These are phyloP conservation scores for Hydrozoanthus gracilis DNA, from an alignment of 92 coral and sea anemone species.

Conservation along the genomic window DNA sequence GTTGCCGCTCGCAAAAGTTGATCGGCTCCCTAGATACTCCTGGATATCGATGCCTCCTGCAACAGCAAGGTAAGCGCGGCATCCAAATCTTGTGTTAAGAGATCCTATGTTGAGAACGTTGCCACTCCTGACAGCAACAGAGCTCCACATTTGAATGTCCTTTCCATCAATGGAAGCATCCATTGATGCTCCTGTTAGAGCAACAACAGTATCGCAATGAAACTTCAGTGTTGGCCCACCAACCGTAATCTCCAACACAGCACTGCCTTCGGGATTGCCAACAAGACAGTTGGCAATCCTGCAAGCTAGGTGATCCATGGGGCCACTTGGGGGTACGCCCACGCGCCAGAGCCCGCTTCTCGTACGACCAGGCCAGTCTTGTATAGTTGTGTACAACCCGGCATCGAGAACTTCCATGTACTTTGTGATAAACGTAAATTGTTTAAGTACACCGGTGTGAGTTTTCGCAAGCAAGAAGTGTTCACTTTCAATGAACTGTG, in stretches of 20 bases:
- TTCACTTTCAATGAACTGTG: constrained; percentile 40
- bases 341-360: constrained; percentile 71
- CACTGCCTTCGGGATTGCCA: constrained; percentile 55
- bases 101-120: constrained; percentile 47
- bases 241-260: constrained; percentile 65
- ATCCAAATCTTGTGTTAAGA: constrained; percentile 53
- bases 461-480: constrained; percentile 52
- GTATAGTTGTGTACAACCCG: constrained; percentile 65
- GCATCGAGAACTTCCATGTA: constrained; percentile 57
- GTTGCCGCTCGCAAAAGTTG: constrained; percentile 64
- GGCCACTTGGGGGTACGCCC: constrained; percentile 76
- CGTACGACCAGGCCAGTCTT: constrained; percentile 70
- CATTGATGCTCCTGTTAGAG: constrained; percentile 68
- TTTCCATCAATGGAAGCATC: constrained; percentile 37
- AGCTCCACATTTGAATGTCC: constrained; percentile 61
- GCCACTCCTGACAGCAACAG: constrained; percentile 28
- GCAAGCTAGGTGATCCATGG: constrained; percentile 71
- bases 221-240: constrained; percentile 65
- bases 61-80: constrained; percentile 60
- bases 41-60: constrained; percentile 69
- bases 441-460: constrained; percentile 18
- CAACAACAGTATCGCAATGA: constrained; percentile 48
- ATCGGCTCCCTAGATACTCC: constrained; percentile 67
- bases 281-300: constrained; percentile 66
- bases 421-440: constrained; percentile 18